Conservation (phyloP, 1,140 invertebrate genomes). For the Aphaenogaster ashmeadi region DNA sequence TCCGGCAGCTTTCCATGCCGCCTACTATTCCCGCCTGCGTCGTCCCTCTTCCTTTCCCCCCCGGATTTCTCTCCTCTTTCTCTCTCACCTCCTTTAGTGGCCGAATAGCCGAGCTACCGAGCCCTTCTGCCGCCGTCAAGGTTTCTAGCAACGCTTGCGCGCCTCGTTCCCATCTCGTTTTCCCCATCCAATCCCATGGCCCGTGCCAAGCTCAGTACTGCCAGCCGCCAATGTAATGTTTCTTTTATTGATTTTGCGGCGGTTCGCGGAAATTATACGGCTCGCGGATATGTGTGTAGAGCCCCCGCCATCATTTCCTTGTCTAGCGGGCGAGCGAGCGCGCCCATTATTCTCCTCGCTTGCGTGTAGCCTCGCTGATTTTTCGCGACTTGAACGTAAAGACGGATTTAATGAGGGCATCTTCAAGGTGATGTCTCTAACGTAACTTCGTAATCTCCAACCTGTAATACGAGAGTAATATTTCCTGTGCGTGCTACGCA, state of each 20-base stretch:
- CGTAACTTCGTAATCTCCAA: neutral
- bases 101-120: constrained; percentile 74
- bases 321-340: constrained; percentile 46
- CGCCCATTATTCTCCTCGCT: constrained; percentile 50
- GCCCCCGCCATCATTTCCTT: constrained; percentile 62
- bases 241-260: constrained; percentile 88
- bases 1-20: constrained; percentile 81
- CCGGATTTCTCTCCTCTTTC: constrained; percentile 60
- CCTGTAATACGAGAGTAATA: neutral
- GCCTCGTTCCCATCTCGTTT: constrained; percentile 84
- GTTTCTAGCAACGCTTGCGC: constrained; percentile 85
- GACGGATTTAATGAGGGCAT: neutral
- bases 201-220: constrained; percentile 80
- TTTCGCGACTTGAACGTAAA: constrained; percentile 23
- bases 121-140: constrained; percentile 76
- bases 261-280: constrained; percentile 85
- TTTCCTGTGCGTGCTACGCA: neutral
- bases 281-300: constrained; percentile 75
- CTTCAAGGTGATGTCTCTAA: constrained; percentile 18
- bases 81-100: constrained; percentile 77
- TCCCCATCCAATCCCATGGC: constrained; percentile 84
- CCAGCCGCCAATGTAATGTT: constrained; percentile 87
- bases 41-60: constrained; percentile 37
- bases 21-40: constrained; percentile 67
- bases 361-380: constrained; percentile 3